Conservation (phyloP, 2,888 invertebrate genomes). For the Acanthosepion esculentum region DNA sequence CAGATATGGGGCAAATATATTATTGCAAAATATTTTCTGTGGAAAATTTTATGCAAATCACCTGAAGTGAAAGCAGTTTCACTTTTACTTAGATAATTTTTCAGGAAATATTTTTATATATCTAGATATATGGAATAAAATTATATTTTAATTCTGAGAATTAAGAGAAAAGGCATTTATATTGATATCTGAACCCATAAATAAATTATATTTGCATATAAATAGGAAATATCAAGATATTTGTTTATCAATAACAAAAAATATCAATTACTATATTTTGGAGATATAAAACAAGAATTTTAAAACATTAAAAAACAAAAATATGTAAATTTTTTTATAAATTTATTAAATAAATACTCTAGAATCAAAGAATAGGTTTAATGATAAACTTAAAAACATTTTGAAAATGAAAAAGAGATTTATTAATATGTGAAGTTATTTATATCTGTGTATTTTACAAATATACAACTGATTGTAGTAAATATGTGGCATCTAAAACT, state of each 20-base stretch:
- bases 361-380: not conserved
- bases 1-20: not conserved
- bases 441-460: not conserved
- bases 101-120: not conserved
- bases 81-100: not conserved
- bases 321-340: no score
- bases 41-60: constrained; percentile 33
- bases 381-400: not conserved
- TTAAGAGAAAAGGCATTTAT: no score
- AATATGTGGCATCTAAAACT: not conserved
- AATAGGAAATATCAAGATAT: not conserved
- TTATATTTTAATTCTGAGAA: no score
- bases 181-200: not conserved
- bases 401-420: not conserved
- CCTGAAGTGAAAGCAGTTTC: constrained; percentile 17
- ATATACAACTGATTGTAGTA: not conserved
- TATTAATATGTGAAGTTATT: not conserved
- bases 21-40: not conserved
- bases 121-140: no score
- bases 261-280: not conserved
- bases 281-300: not conserved
- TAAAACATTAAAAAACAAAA: no score
- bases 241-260: not conserved
- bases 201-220: not conserved
- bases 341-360: no score